Evolutionary conservation across 2,888 invertebrate genomes (phyloP).

Genomic region (Xanthorhoe designata): DNA sequence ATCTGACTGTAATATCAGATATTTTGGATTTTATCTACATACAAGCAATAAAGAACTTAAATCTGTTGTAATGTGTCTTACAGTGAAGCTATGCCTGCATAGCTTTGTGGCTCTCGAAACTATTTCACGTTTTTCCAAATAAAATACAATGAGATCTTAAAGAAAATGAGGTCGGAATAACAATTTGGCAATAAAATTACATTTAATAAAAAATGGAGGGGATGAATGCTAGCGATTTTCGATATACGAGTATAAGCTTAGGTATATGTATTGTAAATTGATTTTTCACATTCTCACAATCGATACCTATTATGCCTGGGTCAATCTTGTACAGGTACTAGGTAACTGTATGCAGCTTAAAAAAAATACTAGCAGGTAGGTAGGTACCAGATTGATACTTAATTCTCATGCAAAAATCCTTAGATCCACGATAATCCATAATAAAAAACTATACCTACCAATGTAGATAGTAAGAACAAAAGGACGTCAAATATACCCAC

Average conservation of each 20-base stretch:
- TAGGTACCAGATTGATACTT: too few species aligned
- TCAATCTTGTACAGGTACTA: too few species aligned
- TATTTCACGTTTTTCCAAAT: slow-evolving; percentile 52
- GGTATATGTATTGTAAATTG: background rate
- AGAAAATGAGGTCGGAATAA: slow-evolving; percentile 36
- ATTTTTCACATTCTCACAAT: background rate
- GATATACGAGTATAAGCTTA: background rate
- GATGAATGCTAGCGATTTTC: background rate
- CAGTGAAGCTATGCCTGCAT: background rate
- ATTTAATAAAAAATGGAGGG: background rate
- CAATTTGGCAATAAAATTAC: background rate
- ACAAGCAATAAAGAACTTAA: background rate
- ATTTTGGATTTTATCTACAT: background rate
- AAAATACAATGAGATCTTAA: slow-evolving; percentile 49
- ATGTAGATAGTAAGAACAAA: slow-evolving; percentile 49
- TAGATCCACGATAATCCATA: background rate
- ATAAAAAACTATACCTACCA: slow-evolving; percentile 32
- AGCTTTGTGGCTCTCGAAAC: slow-evolving; percentile 40
- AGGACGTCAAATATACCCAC: slow-evolving; percentile 30
- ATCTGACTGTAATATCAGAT: background rate
- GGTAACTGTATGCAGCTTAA: background rate
- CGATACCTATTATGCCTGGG: too few species aligned
- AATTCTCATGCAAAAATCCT: background rate
- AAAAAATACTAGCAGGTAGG: background rate
- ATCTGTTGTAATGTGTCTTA: background rate